Base-by-base conservation (phyloP, 2,888 invertebrate species). In the Osedax frankpressi region DNA sequence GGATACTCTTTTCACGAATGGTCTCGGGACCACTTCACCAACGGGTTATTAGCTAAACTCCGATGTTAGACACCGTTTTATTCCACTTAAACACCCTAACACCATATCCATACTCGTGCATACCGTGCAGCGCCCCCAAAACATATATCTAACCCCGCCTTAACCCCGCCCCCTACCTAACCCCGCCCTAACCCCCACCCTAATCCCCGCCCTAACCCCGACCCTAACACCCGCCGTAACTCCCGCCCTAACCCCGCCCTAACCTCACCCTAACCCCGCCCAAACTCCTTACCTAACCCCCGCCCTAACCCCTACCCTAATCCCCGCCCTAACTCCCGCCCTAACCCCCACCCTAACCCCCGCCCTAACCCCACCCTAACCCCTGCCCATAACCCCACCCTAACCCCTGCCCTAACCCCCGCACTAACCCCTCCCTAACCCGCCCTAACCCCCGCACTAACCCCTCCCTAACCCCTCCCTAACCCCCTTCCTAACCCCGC, bases 1-100 rank as follows among this genome's bases (percentile, higher is more conserved):
- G 88, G 88, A 69, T 86, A 90, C 73, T 87, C 87, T 72, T 86
- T 88, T 77, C 84, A 86, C 72, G 81, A 85, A 28, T 84, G 87
- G 87, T 77, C 19, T 19, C 44, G 19, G 44, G 19, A 6, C 44
- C 44, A 44, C n/a, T n/a, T n/a, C n/a, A n/a, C n/a, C n/a, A n/a
- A n/a, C n/a, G n/a, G n/a, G n/a, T n/a, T n/a, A n/a, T n/a, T n/a
- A n/a, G n/a, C n/a, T n/a, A n/a, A n/a, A n/a, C n/a, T n/a, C n/a
- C n/a, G n/a, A n/a, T n/a, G n/a, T n/a, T n/a, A n/a, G n/a, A n/a
- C n/a, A n/a, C n/a, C n/a, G n/a, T n/a, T n/a, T n/a, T n/a, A n/a
- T n/a, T n/a, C n/a, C n/a, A n/a, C n/a, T n/a, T n/a, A n/a, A n/a
- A n/a, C n/a, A n/a, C n/a, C n/a, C n/a, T n/a, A n/a, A n/a, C n/a